Evolutionary conservation across 2,888 invertebrate genomes (phyloP).

Genomic region (Protula sp.): DNA sequence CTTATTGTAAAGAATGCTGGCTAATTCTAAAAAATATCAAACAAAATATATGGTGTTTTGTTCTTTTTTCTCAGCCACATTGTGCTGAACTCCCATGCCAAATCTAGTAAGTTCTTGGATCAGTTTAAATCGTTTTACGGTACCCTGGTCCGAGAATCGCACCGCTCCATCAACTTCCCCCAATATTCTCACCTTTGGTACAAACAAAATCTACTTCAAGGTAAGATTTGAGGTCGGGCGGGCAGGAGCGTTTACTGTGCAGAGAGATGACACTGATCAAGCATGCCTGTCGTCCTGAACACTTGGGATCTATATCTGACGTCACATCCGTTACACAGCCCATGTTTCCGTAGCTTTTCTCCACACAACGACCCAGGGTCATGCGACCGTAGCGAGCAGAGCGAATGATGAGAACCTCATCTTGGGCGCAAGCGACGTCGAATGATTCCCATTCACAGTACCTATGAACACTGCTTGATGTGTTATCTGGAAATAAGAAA

Average conservation of each 20-base stretch:
- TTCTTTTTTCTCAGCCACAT: too few species aligned
- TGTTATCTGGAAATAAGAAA: too few species aligned
- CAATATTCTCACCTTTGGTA: conserved; percentile 12
- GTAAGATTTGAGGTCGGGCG: conserved; percentile 17
- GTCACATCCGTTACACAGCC: conserved; percentile 16
- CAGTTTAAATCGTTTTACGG: too few species aligned
- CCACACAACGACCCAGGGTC: conserved; percentile 12
- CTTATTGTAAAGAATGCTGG: too few species aligned
- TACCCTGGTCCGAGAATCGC: too few species aligned
- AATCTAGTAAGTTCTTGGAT: neutral
- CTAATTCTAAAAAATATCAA: too few species aligned
- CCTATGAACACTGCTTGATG: neutral
- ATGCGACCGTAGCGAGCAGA: conserved; percentile 10
- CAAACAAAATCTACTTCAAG: conserved; percentile 17
- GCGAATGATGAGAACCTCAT: conserved; percentile 2
- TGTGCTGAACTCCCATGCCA: too few species aligned
- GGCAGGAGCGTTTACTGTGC: conserved; percentile 17
- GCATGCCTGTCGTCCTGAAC: conserved; percentile 12
- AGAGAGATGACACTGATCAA: conserved; percentile 18
- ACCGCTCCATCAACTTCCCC: too few species aligned
- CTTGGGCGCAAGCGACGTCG: neutral
- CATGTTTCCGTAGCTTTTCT: conserved; percentile 11
- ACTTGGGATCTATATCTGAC: conserved; percentile 6
- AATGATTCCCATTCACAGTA: neutral
- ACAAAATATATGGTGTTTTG: too few species aligned